These are phyloP conservation scores for Pristionchus japonicus DNA, from an alignment of 2,888 invertebrate species.

Conservation along the genomic window DNA sequence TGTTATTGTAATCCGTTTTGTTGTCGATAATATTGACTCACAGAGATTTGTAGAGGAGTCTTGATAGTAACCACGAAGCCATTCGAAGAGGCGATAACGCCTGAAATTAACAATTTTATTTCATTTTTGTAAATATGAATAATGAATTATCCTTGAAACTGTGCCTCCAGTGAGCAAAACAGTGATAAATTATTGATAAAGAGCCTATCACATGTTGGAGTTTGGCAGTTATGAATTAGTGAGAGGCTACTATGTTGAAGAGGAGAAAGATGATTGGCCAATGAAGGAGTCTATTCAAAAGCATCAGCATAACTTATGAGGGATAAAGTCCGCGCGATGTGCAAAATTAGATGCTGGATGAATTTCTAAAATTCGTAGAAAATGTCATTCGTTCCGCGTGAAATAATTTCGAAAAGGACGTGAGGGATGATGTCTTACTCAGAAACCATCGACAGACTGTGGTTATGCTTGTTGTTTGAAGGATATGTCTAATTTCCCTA, in stretches of 20 bases:
- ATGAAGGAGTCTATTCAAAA: not conserved
- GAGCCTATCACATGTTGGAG: not conserved
- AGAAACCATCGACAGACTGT: not conserved
- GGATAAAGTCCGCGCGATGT: not conserved
- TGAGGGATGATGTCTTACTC: not conserved
- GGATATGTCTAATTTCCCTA: not conserved
- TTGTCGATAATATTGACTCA: constrained; percentile 50
- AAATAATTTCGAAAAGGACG: not conserved
- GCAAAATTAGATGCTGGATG: not conserved
- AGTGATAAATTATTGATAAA: not conserved
- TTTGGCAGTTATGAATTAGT: not conserved
- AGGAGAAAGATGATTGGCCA: not conserved
- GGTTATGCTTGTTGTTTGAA: not conserved
- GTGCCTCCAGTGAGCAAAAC: not conserved
- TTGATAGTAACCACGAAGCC: constrained; percentile 67
- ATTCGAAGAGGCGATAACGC: constrained; percentile 41
- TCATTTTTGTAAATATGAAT: not conserved
- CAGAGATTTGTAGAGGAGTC: constrained; percentile 67
- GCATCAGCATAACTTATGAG: not conserved
- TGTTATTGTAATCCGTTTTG: not conserved
- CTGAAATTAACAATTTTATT: not conserved
- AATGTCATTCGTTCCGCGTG: not conserved
- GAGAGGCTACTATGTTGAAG: not conserved
- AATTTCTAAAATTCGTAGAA: not conserved
- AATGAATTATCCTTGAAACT: not conserved